Conservation (phyloP, 1,140 invertebrate genomes). For the Drosophila ficusphila region DNA sequence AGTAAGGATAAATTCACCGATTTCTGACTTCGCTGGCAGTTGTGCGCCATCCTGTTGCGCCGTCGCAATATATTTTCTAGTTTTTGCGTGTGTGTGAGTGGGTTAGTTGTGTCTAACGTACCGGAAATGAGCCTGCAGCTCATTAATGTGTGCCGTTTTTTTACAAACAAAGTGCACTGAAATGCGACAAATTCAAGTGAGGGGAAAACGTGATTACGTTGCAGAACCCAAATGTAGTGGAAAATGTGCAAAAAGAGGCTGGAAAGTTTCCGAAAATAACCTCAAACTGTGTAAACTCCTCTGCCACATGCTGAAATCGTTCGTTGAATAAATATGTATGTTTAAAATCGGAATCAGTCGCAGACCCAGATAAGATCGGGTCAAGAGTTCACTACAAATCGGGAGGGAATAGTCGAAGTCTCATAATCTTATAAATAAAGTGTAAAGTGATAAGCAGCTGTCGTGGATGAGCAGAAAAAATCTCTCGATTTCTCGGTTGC, state of each 20-base stretch:
- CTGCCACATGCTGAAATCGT: conserved; percentile 38
- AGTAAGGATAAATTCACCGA: conserved; percentile 68
- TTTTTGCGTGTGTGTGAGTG: conserved; percentile 7
- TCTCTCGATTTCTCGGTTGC: not conserved
- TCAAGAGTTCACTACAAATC: conserved; percentile 61
- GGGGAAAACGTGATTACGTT: conserved; percentile 23
- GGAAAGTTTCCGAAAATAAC: conserved; percentile 48
- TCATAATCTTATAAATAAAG: conserved; percentile 38
- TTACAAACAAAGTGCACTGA: conserved; percentile 22
- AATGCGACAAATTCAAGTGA: conserved; percentile 30
- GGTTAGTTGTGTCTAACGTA: conserved; percentile 49
- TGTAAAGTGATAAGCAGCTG: conserved; percentile 46
- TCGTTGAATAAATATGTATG: conserved; percentile 8
- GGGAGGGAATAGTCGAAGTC: conserved; percentile 26
- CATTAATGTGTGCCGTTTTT: conserved; percentile 47
- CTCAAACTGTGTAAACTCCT: conserved; percentile 42
- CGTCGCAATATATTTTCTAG: conserved; percentile 51
- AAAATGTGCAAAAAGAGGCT: not conserved
- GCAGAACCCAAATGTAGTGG: not conserved
- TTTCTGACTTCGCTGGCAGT: conserved; percentile 24
- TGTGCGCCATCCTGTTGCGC: conserved; percentile 67
- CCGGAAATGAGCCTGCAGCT: conserved; percentile 62
- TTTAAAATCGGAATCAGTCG: conserved; percentile 29
- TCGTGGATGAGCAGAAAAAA: not conserved
- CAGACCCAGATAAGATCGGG: conserved; percentile 51